These are phyloP conservation scores for Castor canadensis DNA, from an alignment of 2,113 vertebrate species.

Conservation along the genomic window DNA sequence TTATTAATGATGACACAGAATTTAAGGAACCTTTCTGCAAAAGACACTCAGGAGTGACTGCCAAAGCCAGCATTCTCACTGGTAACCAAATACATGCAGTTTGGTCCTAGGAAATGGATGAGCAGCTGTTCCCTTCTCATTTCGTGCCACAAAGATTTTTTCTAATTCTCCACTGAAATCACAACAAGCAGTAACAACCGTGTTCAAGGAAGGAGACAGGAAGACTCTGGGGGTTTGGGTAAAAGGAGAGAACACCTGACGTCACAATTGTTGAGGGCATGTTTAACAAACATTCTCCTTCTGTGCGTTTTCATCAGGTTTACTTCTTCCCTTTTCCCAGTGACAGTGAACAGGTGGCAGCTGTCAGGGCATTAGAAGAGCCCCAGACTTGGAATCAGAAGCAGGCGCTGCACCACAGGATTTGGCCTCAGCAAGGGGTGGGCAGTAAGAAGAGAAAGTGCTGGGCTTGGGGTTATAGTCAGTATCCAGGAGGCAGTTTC, in stretches of 20 bases:
- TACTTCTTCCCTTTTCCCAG: background rate
- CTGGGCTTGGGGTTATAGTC: background rate
- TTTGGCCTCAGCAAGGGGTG: background rate
- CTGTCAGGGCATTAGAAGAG: background rate
- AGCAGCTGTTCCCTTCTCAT: background rate
- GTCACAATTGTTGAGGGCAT: background rate
- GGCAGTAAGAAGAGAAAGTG: background rate
- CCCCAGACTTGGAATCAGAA: background rate
- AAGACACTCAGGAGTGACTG: background rate
- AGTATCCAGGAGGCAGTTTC: background rate
- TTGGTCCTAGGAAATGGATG: background rate
- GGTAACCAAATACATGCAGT: background rate
- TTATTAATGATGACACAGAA: background rate
- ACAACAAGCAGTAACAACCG: background rate
- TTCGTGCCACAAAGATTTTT: background rate
- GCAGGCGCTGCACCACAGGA: fast-evolving
- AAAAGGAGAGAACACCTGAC: background rate
- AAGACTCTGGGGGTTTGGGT: background rate
- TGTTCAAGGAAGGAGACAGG: background rate
- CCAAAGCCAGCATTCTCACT: fast-evolving
- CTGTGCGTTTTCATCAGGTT: background rate
- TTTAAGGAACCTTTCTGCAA: background rate
- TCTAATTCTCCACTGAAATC: background rate
- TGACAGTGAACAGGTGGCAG: background rate
- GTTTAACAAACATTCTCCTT: background rate